phyloP scores from a whole-genome alignment of 1,140 invertebrate species.

The Elysia chlorotica region DNA sequence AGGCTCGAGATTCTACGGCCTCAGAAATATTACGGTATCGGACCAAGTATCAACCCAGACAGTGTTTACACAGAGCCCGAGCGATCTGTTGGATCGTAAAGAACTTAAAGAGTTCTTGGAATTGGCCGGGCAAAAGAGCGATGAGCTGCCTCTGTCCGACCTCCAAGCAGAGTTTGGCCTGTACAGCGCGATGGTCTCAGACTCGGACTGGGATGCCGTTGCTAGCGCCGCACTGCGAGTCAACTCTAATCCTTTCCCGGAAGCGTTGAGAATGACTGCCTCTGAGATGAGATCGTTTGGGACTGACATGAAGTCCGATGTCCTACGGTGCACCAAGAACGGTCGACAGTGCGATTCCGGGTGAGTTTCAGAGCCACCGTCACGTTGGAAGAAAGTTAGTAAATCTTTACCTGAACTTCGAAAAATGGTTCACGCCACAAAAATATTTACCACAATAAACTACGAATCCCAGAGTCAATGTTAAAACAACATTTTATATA shows the following conservation, averaged over 20 bases:
- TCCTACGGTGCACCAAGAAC: background rate
- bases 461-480: too few relatives aligned
- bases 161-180: background rate
- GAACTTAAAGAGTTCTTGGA: background rate
- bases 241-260: background rate
- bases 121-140: background rate
- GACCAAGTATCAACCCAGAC: background rate
- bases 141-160: background rate
- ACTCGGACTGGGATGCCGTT: background rate
- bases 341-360: background rate
- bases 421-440: too few relatives aligned
- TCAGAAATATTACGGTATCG: too few relatives aligned
- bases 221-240: background rate
- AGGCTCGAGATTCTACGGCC: background rate
- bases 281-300: background rate
- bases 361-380: too few relatives aligned
- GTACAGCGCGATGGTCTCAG: background rate
- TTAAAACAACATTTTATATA: too few relatives aligned
- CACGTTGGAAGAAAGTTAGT: too few relatives aligned
- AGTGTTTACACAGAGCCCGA: background rate
- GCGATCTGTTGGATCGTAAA: background rate
- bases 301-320: background rate
- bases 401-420: too few relatives aligned
- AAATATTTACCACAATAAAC: too few relatives aligned
- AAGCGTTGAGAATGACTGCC: background rate